A percentile compares a stretch with the other conserved stretches of the same genome.
Conservation (phyloP, 1,140 invertebrate genomes). For the Globodera ellingtonae region DNA sequence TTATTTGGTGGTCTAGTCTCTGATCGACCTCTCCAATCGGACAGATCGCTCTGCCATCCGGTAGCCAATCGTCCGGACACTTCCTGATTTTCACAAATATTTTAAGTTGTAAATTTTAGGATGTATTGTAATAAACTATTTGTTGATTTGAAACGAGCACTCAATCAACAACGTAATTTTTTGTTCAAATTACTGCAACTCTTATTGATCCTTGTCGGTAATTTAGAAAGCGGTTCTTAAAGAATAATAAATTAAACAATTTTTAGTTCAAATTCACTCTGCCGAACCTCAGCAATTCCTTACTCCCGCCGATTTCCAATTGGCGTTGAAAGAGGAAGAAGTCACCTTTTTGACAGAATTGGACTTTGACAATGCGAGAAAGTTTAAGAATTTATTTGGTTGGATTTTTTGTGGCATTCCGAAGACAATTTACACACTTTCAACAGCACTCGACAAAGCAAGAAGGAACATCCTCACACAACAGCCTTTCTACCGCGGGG, state of each 20-base stretch:
- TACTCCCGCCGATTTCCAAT: constrained; percentile 33
- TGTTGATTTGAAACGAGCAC: background rate
- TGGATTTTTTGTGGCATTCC: background rate
- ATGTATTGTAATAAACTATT: background rate
- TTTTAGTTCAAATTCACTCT: background rate
- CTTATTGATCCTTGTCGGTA: background rate
- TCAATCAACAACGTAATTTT: background rate
- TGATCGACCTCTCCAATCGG: background rate
- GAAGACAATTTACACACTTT: constrained; percentile 16
- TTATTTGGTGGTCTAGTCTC: background rate
- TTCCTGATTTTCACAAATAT: no score
- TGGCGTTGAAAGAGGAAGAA: constrained; percentile 28
- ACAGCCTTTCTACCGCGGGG: constrained; percentile 13
- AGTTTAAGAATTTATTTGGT: constrained; percentile 45
- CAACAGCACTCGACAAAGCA: background rate
- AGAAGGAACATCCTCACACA: constrained; percentile 20
- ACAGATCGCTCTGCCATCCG: no score
- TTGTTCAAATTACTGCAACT: background rate
- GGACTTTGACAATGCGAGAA: constrained; percentile 60
- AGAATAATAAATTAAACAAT: background rate
- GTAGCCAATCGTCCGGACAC: no score
- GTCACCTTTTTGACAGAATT: constrained; percentile 51
- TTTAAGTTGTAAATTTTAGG: no score
- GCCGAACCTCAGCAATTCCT: constrained; percentile 34
- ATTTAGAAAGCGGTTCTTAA: background rate